Evolutionary conservation across 2,113 vertebrate species (phyloP).

Genomic region (Rhinolophus ferrumequinum): DNA sequence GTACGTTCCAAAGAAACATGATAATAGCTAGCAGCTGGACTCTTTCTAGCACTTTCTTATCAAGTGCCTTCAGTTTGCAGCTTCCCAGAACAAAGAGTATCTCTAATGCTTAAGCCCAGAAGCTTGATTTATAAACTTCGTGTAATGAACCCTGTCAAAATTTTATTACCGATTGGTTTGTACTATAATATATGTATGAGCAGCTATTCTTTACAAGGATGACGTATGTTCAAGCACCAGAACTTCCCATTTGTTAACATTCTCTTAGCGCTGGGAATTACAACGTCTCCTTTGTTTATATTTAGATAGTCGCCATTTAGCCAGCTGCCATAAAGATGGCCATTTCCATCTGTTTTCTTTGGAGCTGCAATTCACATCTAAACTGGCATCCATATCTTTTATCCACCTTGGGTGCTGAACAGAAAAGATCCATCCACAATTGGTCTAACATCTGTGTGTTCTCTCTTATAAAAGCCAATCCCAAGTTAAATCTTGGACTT

Average conservation of each 20-base stretch:
- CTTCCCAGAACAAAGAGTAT: slow-evolving; percentile 28
- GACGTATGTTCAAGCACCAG: slow-evolving; percentile 15
- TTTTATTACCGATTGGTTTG: slow-evolving; percentile 28
- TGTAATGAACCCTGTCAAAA: slow-evolving; percentile 52
- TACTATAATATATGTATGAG: not conserved
- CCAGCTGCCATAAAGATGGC: slow-evolving; percentile 9
- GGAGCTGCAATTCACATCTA: not conserved
- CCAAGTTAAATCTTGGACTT: slow-evolving; percentile 64
- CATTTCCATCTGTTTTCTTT: slow-evolving; percentile 20
- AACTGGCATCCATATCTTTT: slow-evolving; percentile 43
- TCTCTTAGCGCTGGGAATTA: slow-evolving; percentile 8
- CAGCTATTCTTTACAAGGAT: not conserved
- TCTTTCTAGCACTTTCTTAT: slow-evolving; percentile 74
- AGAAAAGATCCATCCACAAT: not conserved
- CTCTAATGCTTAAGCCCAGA: slow-evolving; percentile 19
- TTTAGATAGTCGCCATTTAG: slow-evolving; percentile 40
- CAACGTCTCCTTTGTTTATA: slow-evolving; percentile 1
- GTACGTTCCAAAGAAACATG: slow-evolving; percentile 69
- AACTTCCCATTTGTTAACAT: not conserved
- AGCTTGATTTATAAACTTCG: slow-evolving; percentile 59
- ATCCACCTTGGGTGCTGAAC: slow-evolving; percentile 15
- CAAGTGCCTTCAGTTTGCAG: slow-evolving; percentile 49
- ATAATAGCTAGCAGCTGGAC: slow-evolving; percentile 73
- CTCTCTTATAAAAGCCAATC: slow-evolving; percentile 54
- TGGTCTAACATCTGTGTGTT: slow-evolving; percentile 37